These are phyloP conservation scores for Coturnix japonica DNA, from an alignment of 2,113 vertebrate genomes.

Conservation along the genomic window DNA sequence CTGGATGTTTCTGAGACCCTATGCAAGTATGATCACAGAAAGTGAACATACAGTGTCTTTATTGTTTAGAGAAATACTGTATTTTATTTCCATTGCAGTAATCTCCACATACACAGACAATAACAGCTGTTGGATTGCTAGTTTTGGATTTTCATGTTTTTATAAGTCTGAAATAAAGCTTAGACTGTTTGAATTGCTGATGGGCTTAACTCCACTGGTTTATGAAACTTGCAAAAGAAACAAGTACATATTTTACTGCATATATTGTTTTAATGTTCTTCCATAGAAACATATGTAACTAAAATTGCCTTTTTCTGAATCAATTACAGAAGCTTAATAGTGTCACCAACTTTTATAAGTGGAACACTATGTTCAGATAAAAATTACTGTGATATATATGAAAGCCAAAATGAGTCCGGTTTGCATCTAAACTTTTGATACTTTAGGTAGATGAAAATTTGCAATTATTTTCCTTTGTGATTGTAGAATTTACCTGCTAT, in stretches of 20 bases:
- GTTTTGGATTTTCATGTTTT: background rate
- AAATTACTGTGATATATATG: background rate
- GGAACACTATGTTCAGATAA: background rate
- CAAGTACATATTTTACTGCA: background rate
- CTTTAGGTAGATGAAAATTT: background rate
- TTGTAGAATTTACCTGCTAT: background rate
- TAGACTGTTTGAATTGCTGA: background rate
- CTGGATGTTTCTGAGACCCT: background rate
- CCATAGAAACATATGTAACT: accelerated
- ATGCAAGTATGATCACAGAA: background rate
- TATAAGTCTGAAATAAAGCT: background rate
- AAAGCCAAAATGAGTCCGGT: background rate
- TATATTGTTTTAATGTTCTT: background rate
- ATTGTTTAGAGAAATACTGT: background rate
- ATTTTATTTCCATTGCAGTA: background rate
- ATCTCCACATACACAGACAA: background rate
- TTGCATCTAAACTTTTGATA: background rate
- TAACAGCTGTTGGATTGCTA: background rate
- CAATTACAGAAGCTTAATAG: background rate
- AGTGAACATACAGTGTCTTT: background rate
- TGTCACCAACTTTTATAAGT: background rate
- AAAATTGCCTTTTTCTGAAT: background rate
- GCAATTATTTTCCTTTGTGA: background rate
- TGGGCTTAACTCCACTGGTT: background rate
- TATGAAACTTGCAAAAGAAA: background rate